Base-by-base conservation (phyloP, 1,140 invertebrate genomes). In the Lethocerus indicus region DNA sequence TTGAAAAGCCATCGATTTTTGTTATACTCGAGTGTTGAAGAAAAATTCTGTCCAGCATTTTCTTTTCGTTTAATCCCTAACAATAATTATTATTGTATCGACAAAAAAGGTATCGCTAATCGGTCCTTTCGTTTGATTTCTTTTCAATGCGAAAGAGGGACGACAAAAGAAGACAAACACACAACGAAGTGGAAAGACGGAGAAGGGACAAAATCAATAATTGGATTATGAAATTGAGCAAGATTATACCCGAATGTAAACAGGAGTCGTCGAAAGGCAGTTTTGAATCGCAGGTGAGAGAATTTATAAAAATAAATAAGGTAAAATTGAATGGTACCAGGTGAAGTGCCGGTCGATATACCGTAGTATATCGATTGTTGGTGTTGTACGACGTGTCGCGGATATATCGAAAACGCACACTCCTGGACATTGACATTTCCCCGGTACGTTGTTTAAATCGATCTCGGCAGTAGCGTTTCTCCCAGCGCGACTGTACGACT, bases 221-320 rank as follows among this genome's bases (percentile, higher is more conserved):
- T 56, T 82, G 79, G 78, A 82, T 82, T 52, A 67, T 74, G n/a
- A 77, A 76, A 58, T 61, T 83, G 24, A 76, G 74, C 14, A 81
- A 80, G 61, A 68, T 81, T 35, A 64, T 73, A 55, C 68, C 71
- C 13, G 66, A 70, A 16, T 66, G 64, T 58, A 58, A 64, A 12
- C 59, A 63, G 51, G 66, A 72, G 9, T 68, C 62, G 49, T 61
- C 67, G 2, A 76, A 71, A 4, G 53, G 56, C 2, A 69, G 65
- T 53, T 71, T 69, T 60, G 70, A 71, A 59, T 69, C 66, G 20
- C 70, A 70, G 62, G 70, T 71, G 63, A 54, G 50, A 51, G 32
- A 20, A 29, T 20, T 9, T 32, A 16, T 16, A 39, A 28, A 37
- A 44, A 27, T 44, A 24, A 39, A 44, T 7, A 32, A n/a, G 9